A percentile compares a stretch with the other conserved stretches of the same genome.
phyloP scores from a whole-genome alignment of 2,888 invertebrate genomes.

The Heliconius charithonia region DNA sequence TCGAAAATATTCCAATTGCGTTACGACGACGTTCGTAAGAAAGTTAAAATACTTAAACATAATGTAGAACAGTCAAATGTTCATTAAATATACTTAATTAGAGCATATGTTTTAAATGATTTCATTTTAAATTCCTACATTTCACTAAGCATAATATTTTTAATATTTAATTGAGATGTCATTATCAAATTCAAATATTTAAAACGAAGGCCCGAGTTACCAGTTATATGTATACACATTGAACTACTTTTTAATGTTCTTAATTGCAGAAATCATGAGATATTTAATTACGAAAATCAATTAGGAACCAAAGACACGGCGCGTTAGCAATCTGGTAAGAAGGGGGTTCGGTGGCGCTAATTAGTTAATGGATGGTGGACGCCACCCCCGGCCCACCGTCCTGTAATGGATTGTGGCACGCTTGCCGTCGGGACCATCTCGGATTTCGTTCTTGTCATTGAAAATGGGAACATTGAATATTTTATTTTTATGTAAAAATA shows the following conservation, averaged over 20 bases:
- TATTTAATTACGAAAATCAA: conserved; percentile 59
- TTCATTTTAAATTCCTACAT: conserved; percentile 4
- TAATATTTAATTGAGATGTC: conserved; percentile 8
- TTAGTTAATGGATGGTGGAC: conserved; percentile 76
- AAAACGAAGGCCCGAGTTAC: conserved; percentile 6
- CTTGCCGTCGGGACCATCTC: conserved; percentile 68
- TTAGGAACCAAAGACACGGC: conserved; percentile 70
- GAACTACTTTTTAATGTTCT: conserved; percentile 26
- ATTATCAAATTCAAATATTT: conserved; percentile 25
- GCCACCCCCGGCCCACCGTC: conserved; percentile 53
- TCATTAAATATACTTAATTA: neutral
- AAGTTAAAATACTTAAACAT: neutral
- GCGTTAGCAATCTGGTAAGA: conserved; percentile 77
- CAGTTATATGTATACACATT: conserved; percentile 8
- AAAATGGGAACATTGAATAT: conserved; percentile 36
- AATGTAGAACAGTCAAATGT: neutral
- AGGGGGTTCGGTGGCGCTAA: conserved; percentile 74
- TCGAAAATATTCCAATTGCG: neutral
- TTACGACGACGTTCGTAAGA: neutral
- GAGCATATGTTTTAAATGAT: neutral
- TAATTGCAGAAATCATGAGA: conserved; percentile 33
- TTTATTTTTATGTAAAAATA: conserved; percentile 18
- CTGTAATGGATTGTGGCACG: conserved; percentile 79
- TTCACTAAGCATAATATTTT: conserved; percentile 11
- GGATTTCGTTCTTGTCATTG: conserved; percentile 58